phyloP scores from a whole-genome alignment of 2,888 invertebrate genomes.

The Sphaerophoria taeniata region DNA sequence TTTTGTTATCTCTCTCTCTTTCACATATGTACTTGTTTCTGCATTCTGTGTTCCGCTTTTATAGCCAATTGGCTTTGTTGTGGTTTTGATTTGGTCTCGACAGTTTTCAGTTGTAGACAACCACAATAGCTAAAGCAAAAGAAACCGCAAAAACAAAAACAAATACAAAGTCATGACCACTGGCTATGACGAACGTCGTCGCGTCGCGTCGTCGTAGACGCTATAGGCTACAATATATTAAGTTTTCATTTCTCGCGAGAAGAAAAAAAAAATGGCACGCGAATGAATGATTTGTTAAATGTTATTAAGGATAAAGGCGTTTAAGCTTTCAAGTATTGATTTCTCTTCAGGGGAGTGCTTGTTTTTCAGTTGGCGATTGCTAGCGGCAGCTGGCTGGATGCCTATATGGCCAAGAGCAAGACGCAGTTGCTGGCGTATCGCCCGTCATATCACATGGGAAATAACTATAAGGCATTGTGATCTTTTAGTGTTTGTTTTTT shows the following conservation, averaged over 20 bases:
- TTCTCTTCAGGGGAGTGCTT: slow-evolving; percentile 55
- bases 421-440: background rate
- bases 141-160: slow-evolving; percentile 4
- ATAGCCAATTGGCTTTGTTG: slow-evolving; percentile 14
- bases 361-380: background rate
- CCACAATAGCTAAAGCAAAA: background rate
- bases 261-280: slow-evolving; percentile 48
- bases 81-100: slow-evolving; percentile 16
- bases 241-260: slow-evolving; percentile 25
- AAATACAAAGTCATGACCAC: slow-evolving; percentile 17
- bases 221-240: slow-evolving; percentile 24
- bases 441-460: slow-evolving; percentile 15
- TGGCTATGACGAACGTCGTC: slow-evolving; percentile 18
- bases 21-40: background rate
- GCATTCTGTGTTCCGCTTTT: background rate
- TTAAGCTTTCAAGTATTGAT: slow-evolving; percentile 58
- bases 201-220: no score
- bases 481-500: slow-evolving; percentile 16
- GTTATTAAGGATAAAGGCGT: slow-evolving; percentile 36
- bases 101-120: slow-evolving; percentile 2
- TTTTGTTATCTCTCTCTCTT: background rate
- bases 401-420: background rate
- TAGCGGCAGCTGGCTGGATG: background rate
- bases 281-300: slow-evolving; percentile 59
- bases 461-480: slow-evolving; percentile 29